Base-by-base conservation (phyloP, 2,797 vertebrate species). In the Muraenolepis orangiensis region DNA sequence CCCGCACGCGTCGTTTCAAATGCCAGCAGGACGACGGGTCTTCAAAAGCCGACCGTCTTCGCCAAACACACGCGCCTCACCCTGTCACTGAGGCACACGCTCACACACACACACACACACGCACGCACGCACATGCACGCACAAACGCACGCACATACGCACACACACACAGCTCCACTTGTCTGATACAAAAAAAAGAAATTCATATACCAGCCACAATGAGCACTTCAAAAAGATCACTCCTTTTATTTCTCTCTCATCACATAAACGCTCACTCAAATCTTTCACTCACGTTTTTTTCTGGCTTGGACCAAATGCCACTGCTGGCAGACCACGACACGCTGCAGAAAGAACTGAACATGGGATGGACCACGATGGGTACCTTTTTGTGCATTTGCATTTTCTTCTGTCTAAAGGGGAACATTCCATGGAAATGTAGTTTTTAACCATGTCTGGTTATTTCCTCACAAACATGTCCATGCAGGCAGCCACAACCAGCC, bases 1-100 rank as follows among this genome's bases (percentile, higher is more conserved):
- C 80, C 84, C 90, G 86, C 79, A 87, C 87, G 81, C 81, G 70
- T 81, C 87, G 87, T 85, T 88, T 86, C 82, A 90, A 88, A 87
- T 84, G 84, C 86, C 83, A 78, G 66, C 70, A 64, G 84, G 76
- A 85, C 91, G 90, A 92, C 84, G 78, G 78, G 85, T 90, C 80
- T 90, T 91, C 82, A 78, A 87, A 84, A 82, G 84, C 30, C 71
- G n/a, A 31, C 81, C 76, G 84, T 88, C 88, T 87, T 78, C 81
- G 81, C 77, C 74, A 14, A 40, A 80, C 85, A 85, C 84, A 86
- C 77, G 1, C 51, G 73, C 16, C 8, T 76, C 82, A 86, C 71
- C 70, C 73, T 89, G 51, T 23, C 51, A 10, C 51, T n/a, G 51
- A 57, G 23, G 51, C 51, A 16, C 32, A 7, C 46, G 7, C 18